Base-by-base conservation (phyloP, 1,140 invertebrate genomes). In the Drosophila pachea region DNA sequence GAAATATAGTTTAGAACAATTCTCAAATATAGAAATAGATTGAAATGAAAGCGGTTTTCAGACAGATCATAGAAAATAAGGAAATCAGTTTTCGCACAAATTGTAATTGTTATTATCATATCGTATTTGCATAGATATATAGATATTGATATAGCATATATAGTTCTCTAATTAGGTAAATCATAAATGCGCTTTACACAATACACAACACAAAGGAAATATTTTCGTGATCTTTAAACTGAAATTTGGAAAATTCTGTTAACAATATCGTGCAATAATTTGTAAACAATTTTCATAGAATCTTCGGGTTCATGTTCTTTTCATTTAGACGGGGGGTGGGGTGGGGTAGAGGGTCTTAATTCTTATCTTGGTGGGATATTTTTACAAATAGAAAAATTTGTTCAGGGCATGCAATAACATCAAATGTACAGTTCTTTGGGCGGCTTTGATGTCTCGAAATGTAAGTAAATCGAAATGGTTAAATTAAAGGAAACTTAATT, bases 251-350 rank as follows among this genome's bases (percentile, higher is more conserved):
- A 63, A 56, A 29, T 32, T 38, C 22, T 8, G 8, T 52, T 43
- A 35, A 48, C 22, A 58, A 58, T 68, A 52, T 58, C 70, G 59
- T 73, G 70, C 70, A 73, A 68, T 45, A 72, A 61, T 67, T 71
- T 43, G 48, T 56, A 56, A 56, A 48, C 52, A 50, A 55, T 43
- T 52, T 52, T n/a, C 40, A 42, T 47, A 42, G 50, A 53, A n/a
- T n/a, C n/a, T 54, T 9, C 9, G 29, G 33, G 14, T 7, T 50
- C 14, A 14, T 56, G 9, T 56, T 48, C 29, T 49, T 49, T 60
- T 49, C 38, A 43, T n/a, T n/a, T n/a, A n/a, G n/a, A n/a, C n/a
- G n/a, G 32, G 63, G 2, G 2, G 9, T 42, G 38, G 47, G 22
- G n/a, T n/a, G 1, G 22, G 22, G 22, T 22, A 22, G 22, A 3